Evolutionary conservation across 1,140 invertebrate species (phyloP), one percentile per base, ranked within the genome.

Genomic region (Agrilus planipennis): DNA sequence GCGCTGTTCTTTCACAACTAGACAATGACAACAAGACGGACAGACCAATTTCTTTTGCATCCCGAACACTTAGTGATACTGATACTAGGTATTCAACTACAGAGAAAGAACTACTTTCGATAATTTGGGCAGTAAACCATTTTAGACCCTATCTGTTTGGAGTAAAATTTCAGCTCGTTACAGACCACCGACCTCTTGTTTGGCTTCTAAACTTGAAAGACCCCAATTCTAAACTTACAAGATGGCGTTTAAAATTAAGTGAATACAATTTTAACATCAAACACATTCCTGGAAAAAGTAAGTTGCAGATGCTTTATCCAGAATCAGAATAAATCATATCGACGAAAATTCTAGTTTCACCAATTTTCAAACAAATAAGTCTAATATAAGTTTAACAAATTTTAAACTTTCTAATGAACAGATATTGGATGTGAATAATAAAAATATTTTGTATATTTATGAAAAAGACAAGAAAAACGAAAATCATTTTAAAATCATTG

Each of bases 251-350:
- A 9, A 2, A 17, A 17, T 3, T 32, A 32, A 15, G 19, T 5
- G 30, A 32, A 32, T 32, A 32, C 19, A 3, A 21, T 2, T 20
- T 35, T 35, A 14, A 20, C 2, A 35, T 35, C 9, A 20, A 22
- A 35, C 17, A 35, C n/a, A 35, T 34, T 19, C 7, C 6, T 17
- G 32, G 32, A 15, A 34, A 34, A 12, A n/a, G n/a, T n/a, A n/a
- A 35, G 34, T 35, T 5, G 34, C 34, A 11, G 34, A 35, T 20
- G 34, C 34, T 6, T 35, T 35, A 19, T 35, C 34, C 11, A 5
- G 34, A 5, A 35, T 35, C 5, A 16, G 7, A 35, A 17, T 35
- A 35, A 35, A 35, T 6, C 34, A 19, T 35, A 35, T 20, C 11
- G 11, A 35, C n/a, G n/a, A n/a, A n/a, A n/a, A n/a, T n/a, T n/a